Base-by-base conservation (phyloP, 2,888 invertebrate genomes). In the Molanna angustata region DNA sequence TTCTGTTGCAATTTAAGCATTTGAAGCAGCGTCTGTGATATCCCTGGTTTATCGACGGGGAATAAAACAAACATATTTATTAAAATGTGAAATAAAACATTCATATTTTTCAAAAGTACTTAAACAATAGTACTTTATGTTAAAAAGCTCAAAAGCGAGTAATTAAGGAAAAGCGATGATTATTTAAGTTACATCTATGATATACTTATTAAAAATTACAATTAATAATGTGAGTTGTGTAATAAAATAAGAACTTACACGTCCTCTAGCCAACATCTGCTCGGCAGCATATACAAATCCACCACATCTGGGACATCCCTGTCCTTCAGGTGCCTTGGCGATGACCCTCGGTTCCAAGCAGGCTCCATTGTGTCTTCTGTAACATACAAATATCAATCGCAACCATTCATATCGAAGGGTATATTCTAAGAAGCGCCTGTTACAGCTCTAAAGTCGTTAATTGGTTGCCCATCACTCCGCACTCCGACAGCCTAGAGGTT, bases 11-110 rank as follows among this genome's bases (percentile, higher is more conserved):
- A 74, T 83, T 80, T 73, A 85, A 80, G 80, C 92, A 92, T 79
- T 88, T 89, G 83, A 89, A 93, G 82, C 92, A 92, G 78, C 85
- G 79, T 76, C 84, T 88, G 82, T 92, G 92, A 85, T 89, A 92
- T 67, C 85, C 88, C 90, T 91, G 81, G 27, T 11, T 7, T 27
- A 7, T 27, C 11, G 7, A 27, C 27, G 11, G 11, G 11, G 11
- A 27, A 27, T 7, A 27, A 27, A 27, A 27, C 27, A 27, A 11
- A 27, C 6, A 27, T 7, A 27, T 11, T 7, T 27, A 11, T 27
- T 7, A 27, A 27, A 27, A 27, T 27, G 27, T 27, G 27, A 27
- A 27, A 7, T 27, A n/a, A n/a, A n/a, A n/a, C n/a, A n/a, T n/a
- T n/a, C n/a, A n/a, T n/a, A n/a, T n/a, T n/a, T n/a, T n/a, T n/a